These are phyloP conservation scores for Cheilinus undulatus DNA, from an alignment of 2,113 vertebrate genomes.

Conservation along the genomic window DNA sequence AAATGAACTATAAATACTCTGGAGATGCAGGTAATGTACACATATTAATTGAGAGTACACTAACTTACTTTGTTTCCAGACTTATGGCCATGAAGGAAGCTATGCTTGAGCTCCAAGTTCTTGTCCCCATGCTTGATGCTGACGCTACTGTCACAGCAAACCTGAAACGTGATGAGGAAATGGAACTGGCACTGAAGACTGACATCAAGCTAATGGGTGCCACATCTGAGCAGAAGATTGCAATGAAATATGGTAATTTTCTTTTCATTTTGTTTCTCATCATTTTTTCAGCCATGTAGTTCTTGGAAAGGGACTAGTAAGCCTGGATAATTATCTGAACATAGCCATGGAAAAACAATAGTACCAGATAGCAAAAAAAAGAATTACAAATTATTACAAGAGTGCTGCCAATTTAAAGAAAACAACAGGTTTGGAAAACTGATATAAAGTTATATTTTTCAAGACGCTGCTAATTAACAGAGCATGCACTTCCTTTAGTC, in stretches of 20 bases:
- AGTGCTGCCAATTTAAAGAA: background rate
- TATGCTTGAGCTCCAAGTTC: constrained; percentile 84
- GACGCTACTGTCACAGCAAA: constrained; percentile 84
- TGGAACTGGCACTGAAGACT: constrained; percentile 85
- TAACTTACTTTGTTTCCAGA: constrained; percentile 73
- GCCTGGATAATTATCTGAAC: no score
- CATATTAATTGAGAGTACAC: background rate
- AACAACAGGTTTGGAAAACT: background rate
- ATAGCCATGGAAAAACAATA: no score
- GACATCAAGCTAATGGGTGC: constrained; percentile 81
- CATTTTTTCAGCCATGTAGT: no score
- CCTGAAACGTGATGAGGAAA: constrained; percentile 74
- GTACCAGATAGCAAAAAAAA: background rate
- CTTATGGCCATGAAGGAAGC: constrained; percentile 80
- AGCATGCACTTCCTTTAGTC: no score
- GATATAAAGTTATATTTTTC: no score
- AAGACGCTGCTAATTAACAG: no score
- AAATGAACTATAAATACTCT: constrained; percentile 18
- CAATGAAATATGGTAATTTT: constrained; percentile 86
- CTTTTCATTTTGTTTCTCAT: background rate
- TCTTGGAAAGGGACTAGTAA: background rate
- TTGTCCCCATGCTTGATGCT: constrained; percentile 83
- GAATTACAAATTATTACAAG: background rate
- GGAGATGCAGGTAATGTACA: background rate
- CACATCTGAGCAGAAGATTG: constrained; percentile 83